phyloP scores from a whole-genome alignment of 2,113 vertebrate species.

The Ageneiosus marmoratus region DNA sequence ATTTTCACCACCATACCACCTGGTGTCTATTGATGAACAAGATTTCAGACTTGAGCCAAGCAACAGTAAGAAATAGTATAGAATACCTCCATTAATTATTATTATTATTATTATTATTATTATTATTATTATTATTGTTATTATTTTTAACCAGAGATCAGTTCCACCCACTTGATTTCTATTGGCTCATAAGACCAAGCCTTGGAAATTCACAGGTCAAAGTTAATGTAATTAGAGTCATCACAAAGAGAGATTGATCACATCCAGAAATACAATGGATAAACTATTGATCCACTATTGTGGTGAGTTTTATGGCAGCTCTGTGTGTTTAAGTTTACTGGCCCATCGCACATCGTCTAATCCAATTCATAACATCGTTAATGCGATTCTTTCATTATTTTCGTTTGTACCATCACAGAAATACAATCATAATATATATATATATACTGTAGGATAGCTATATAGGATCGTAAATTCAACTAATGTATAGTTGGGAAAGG shows the following conservation, averaged over 20 bases:
- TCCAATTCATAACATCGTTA: not conserved
- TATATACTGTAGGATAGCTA: no score
- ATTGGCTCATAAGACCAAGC: not conserved
- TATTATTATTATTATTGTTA: no score
- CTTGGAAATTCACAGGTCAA: not conserved
- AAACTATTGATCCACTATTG: not conserved
- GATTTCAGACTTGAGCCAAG: not conserved
- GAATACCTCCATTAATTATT: not conserved
- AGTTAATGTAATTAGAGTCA: not conserved
- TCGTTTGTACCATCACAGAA: not conserved
- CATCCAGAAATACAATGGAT: not conserved
- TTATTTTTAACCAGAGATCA: not conserved
- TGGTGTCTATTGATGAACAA: not conserved
- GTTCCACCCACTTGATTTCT: not conserved
- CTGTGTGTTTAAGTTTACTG: conserved; percentile 11
- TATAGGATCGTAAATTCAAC: not conserved
- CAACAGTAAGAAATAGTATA: not conserved
- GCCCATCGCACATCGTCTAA: not conserved
- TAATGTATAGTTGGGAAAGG: not conserved
- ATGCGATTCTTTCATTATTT: not conserved
- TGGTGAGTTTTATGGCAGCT: not conserved
- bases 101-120: no score
- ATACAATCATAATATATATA: not conserved
- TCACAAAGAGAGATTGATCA: not conserved
- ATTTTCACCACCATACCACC: no score